Evolutionary conservation across 2,888 invertebrate genomes (phyloP).

Genomic region (Taphrorychus bicolor): DNA sequence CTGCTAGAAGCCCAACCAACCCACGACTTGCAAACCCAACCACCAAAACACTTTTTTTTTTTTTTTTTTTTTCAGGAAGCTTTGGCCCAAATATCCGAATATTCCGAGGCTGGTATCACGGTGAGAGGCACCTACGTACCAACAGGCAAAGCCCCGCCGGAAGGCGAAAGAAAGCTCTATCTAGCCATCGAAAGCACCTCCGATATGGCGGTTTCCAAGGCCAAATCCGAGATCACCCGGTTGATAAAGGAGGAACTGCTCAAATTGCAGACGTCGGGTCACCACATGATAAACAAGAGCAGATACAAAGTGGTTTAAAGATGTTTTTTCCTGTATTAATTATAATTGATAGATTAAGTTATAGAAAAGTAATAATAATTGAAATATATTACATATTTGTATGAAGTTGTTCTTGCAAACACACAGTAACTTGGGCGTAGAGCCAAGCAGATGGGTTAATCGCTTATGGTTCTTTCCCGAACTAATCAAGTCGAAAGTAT

Average conservation of each 20-base stretch:
- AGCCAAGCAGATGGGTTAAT: too few relatives aligned
- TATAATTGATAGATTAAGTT: not conserved
- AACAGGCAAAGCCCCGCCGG: conserved; percentile 86
- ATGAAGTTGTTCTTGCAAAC: too few relatives aligned
- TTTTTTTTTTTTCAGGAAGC: conserved; percentile 80
- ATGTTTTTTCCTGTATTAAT: not conserved
- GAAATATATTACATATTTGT: too few relatives aligned
- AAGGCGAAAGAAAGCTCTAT: conserved; percentile 94
- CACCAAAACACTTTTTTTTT: not conserved
- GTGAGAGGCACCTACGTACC: conserved; percentile 97
- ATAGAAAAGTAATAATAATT: not conserved
- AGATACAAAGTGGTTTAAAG: conserved; percentile 89
- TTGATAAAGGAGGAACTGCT: conserved; percentile 98
- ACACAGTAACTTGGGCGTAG: too few relatives aligned
- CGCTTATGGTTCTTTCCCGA: too few relatives aligned
- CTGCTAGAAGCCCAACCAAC: too few relatives aligned
- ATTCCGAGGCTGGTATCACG: conserved; percentile 98
- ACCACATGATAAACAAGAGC: conserved; percentile 88
- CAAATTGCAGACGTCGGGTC: conserved; percentile 85
- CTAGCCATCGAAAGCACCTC: conserved; percentile 98
- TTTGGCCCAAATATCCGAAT: conserved; percentile 96
- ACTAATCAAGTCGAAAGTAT: too few relatives aligned
- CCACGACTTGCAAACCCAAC: too few relatives aligned
- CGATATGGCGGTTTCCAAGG: conserved; percentile 94
- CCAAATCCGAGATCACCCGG: conserved; percentile 95